Conservation (phyloP, 2,113 vertebrate genomes). For the Pristiophorus japonicus region DNA sequence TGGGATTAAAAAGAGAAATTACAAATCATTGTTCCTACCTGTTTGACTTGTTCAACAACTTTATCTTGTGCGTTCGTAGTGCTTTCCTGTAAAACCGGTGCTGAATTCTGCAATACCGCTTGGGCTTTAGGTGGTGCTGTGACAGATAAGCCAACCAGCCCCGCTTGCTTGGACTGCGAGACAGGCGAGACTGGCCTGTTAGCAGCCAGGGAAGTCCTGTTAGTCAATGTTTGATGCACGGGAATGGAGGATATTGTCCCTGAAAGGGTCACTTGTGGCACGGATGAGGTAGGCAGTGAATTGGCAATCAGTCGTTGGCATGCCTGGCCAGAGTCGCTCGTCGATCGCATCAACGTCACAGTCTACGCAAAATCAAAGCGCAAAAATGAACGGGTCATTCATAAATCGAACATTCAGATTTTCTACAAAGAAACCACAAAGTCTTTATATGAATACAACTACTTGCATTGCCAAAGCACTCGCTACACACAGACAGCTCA, state of each 20-base stretch:
- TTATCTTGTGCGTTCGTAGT: constrained; percentile 70
- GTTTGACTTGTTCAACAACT: constrained; percentile 82
- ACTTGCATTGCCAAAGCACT: not conserved
- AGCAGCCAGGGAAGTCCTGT: constrained; percentile 62
- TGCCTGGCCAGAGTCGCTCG: constrained; percentile 65
- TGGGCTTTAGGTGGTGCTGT: constrained; percentile 67
- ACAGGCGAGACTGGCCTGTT: constrained; percentile 65
- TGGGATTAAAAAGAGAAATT: not conserved
- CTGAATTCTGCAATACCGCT: constrained; percentile 63
- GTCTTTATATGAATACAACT: not conserved
- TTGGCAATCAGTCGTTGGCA: constrained; percentile 69
- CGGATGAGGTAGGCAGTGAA: constrained; percentile 59
- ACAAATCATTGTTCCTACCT: constrained; percentile 59
- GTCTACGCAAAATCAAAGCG: constrained; percentile 56
- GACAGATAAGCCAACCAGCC: constrained; percentile 54
- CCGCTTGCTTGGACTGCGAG: constrained; percentile 72
- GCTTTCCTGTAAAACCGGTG: constrained; percentile 64
- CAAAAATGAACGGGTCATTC: not conserved
- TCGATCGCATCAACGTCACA: constrained; percentile 67
- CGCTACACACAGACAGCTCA: not conserved
- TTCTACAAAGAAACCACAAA: not conserved
- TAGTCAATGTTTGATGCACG: constrained; percentile 59
- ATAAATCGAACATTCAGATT: not conserved
- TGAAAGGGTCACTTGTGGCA: constrained; percentile 55
- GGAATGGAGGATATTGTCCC: constrained; percentile 56